Evolutionary conservation across 2,888 invertebrate genomes (phyloP).

Genomic region (Dichetophora obliterata): DNA sequence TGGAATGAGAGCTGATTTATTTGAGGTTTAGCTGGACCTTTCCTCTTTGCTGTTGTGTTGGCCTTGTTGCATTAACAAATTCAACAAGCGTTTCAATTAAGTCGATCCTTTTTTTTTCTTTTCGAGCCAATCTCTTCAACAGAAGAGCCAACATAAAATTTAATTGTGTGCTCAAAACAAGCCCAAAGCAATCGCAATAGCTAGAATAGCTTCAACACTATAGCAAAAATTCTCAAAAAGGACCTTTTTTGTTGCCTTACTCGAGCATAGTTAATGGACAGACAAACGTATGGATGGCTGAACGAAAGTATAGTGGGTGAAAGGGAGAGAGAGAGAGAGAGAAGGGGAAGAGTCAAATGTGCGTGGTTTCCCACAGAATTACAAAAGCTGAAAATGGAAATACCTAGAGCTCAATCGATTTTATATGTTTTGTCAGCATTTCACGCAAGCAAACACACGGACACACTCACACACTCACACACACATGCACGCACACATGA

Average conservation of each 20-base stretch:
- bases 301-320: slow-evolving; percentile 29
- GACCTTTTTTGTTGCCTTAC: neutral
- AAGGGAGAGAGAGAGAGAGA: slow-evolving; percentile 26
- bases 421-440: slow-evolving; percentile 35
- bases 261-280: neutral
- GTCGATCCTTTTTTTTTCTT: neutral
- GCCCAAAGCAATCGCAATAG: slow-evolving; percentile 35
- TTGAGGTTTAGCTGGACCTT: no score
- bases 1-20: no score
- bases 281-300: neutral
- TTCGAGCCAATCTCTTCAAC: neutral
- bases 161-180: slow-evolving; percentile 27
- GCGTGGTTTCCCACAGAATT: slow-evolving; percentile 36
- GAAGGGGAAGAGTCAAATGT: neutral
- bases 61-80: neutral
- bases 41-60: neutral
- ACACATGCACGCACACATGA: slow-evolving; percentile 5
- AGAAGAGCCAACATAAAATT: neutral
- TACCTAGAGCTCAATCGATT: slow-evolving; percentile 40
- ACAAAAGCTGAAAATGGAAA: slow-evolving; percentile 37
- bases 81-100: slow-evolving; percentile 3
- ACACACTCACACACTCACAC: neutral
- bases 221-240: neutral
- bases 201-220: slow-evolving; percentile 35
- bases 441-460: neutral